phyloP scores from a whole-genome alignment of 2,797 vertebrate species.

The Sylvilagus floridanus region DNA sequence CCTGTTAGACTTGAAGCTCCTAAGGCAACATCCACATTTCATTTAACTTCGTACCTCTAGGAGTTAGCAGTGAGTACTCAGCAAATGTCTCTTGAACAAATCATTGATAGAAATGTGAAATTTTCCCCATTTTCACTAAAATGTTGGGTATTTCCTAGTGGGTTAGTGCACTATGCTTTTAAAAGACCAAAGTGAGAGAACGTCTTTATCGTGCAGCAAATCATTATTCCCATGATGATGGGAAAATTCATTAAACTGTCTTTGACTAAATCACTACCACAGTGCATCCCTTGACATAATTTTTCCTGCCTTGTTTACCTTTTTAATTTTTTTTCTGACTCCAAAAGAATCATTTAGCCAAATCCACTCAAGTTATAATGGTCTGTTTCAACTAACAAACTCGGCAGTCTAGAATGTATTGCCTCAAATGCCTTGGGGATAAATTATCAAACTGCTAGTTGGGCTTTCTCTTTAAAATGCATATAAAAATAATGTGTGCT shows the following conservation, averaged over 20 bases:
- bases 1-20: constrained; percentile 34
- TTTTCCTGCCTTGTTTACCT: constrained; percentile 52
- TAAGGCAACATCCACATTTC: not conserved
- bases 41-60: not conserved
- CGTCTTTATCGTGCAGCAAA: not conserved
- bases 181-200: constrained; percentile 31
- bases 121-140: not conserved
- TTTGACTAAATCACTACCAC: constrained; percentile 41
- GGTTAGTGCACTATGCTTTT: not conserved
- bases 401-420: constrained; percentile 30
- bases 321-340: constrained; percentile 59
- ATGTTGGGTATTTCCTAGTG: not conserved
- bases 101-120: not conserved
- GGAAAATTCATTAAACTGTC: not conserved
- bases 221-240: not conserved
- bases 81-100: not conserved
- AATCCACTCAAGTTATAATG: constrained; percentile 54
- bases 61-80: not conserved
- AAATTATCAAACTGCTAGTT: constrained; percentile 38
- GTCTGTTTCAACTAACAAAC: constrained; percentile 56
- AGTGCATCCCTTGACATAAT: not conserved
- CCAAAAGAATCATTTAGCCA: constrained; percentile 53
- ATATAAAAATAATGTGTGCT: constrained; percentile 17
- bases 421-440: not conserved
- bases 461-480: constrained; percentile 30